Evolutionary conservation across 2,797 vertebrate genomes (phyloP), one percentile per base, ranked within the genome.

Genomic region (Serranus cabrilla): DNA sequence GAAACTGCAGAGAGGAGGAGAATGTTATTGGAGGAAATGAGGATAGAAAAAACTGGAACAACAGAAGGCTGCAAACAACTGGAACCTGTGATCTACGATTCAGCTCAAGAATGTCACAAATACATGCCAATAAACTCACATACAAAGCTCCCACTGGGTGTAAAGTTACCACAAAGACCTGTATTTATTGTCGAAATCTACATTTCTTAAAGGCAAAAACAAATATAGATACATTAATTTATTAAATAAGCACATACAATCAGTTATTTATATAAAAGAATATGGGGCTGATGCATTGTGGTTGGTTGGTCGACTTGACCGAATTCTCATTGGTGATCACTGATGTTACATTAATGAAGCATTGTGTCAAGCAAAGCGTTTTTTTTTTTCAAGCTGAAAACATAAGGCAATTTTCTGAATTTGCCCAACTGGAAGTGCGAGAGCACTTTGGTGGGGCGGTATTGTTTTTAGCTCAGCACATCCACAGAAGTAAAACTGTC

Each of bases 51-150:
- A 34, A 46, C 13, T 71, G 47, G 58, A 54, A 81, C 64, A 74
- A 77, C 56, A 37, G 45, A 40, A 42, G 39, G 18, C 55, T 70
- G 43, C 40, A 55, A 63, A 68, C 42, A 74, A 72, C n/a, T 76
- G 25, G 46, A 49, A 77, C 62, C 62, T 52, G 18, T 63, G 60
- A 83, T 64, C 34, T 74, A 45, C 2, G 49, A 80, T 71, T 78
- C 46, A 59, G 40, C 37, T 82, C 54, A 81, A 78, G 42, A 78
- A 62, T 59, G 66, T 62, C 51, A 61, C 18, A 71, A 46, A 81
- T 62, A 55, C 27, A 63, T 55, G 63, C 37, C 56, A 74, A 55
- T 56, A 14, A 76, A 72, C 25, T 49, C 43, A 37, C 31, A 67
- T 39, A 31, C 39, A 56, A 71, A 61, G 37, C 31, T 54, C 18